A percentile compares a stretch with the other conserved stretches of the same genome.
Conservation (phyloP, 2,113 vertebrate genomes). For the Taxidea taxus region DNA sequence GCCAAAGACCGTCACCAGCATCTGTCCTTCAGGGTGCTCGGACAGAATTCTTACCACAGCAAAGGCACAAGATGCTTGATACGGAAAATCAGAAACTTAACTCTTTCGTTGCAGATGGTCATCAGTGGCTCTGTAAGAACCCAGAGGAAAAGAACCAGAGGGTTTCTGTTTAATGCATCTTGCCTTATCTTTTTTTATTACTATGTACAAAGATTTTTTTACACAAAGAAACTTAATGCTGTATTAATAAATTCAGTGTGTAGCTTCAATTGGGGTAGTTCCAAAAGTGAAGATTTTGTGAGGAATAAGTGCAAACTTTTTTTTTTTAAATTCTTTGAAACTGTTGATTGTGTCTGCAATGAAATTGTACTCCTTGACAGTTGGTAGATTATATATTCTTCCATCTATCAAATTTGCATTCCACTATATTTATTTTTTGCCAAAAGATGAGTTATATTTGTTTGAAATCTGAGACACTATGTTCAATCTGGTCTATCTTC, state of each 20-base stretch:
- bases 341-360: conserved; percentile 75
- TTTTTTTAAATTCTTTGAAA: conserved; percentile 81
- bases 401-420: conserved; percentile 83
- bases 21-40: conserved; percentile 87
- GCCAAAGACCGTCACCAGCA: conserved; percentile 86
- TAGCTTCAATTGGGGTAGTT: conserved; percentile 87
- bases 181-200: conserved; percentile 97
- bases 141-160: conserved; percentile 84
- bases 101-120: conserved; percentile 83
- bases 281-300: conserved; percentile 86
- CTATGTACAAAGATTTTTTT: conserved; percentile 98
- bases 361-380: conserved; percentile 76
- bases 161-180: conserved; percentile 98
- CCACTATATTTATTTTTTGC: conserved; percentile 88
- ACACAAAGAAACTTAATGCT: conserved; percentile 91
- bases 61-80: conserved; percentile 92
- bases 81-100: conserved; percentile 88
- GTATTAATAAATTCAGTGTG: conserved; percentile 89
- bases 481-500: conserved; percentile 67
- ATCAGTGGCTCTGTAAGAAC: conserved; percentile 84
- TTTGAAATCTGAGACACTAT: conserved; percentile 79
- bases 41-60: conserved; percentile 86
- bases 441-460: conserved; percentile 77
- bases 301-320: conserved; percentile 84
- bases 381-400: conserved; percentile 82